Evolutionary conservation across 2,797 vertebrate species (phyloP).

Genomic region (Lacerta viridis): DNA sequence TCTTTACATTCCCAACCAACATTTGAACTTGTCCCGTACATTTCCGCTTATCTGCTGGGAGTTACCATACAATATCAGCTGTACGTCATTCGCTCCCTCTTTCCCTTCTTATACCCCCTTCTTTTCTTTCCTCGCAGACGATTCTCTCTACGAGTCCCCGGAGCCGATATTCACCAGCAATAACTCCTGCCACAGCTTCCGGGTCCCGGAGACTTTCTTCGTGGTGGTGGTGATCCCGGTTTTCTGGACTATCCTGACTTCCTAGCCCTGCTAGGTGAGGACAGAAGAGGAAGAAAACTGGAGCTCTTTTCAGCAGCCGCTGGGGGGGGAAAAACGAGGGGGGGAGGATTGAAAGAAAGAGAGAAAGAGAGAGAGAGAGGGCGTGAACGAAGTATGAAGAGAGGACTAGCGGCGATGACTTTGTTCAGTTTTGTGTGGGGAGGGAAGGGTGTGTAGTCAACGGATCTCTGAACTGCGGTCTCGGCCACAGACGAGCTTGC

Average conservation of each 20-base stretch:
- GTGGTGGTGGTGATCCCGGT: constrained; percentile 74
- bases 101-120: no score
- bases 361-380: neutral
- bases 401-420: neutral
- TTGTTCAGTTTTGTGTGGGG: neutral
- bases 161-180: constrained; percentile 97
- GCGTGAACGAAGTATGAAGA: no score
- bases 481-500: neutral
- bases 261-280: constrained; percentile 67
- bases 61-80: no score
- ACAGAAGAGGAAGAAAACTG: no score
- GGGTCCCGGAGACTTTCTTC: constrained; percentile 71
- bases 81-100: no score
- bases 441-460: neutral
- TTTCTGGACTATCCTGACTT: constrained; percentile 81
- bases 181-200: constrained; percentile 84
- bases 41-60: no score
- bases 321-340: neutral
- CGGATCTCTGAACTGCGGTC: neutral
- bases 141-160: constrained; percentile 93
- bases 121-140: constrained; percentile 80
- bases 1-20: no score
- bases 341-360: neutral
- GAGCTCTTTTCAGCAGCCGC: constrained; percentile 9
- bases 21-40: no score